Conservation (phyloP, 2,888 invertebrate species). For the Archips crataeganus region DNA sequence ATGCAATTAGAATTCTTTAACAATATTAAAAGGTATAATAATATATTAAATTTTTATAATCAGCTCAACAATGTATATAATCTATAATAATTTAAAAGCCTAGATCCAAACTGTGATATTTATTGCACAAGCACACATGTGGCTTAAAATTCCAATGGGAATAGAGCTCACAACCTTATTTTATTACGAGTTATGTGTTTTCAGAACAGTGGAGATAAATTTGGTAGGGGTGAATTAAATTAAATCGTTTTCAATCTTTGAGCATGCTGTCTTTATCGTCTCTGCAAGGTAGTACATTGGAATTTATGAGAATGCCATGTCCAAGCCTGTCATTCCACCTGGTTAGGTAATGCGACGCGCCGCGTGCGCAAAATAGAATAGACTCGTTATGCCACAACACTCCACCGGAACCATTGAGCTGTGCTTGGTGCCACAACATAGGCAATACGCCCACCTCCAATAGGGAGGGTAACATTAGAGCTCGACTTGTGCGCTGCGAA, state of each 20-base stretch:
- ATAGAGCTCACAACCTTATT: constrained; percentile 86
- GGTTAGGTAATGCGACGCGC: constrained; percentile 57
- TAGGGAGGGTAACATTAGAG: constrained; percentile 85
- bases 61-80: constrained; percentile 88
- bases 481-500: constrained; percentile 86
- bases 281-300: constrained; percentile 57
- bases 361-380: constrained; percentile 59
- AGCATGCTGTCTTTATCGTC: constrained; percentile 68
- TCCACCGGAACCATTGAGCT: constrained; percentile 75
- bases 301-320: constrained; percentile 52
- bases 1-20: constrained; percentile 87
- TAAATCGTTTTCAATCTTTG: constrained; percentile 62
- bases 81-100: constrained; percentile 87
- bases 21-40: constrained; percentile 87
- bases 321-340: constrained; percentile 63
- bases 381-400: constrained; percentile 68
- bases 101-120: constrained; percentile 87
- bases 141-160: constrained; percentile 84
- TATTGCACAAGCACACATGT: constrained; percentile 87
- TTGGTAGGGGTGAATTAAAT: constrained; percentile 65
- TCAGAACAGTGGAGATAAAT: constrained; percentile 71
- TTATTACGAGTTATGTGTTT: constrained; percentile 70
- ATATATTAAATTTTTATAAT: constrained; percentile 87
- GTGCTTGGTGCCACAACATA: constrained; percentile 83
- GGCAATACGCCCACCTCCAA: constrained; percentile 86